Conservation (phyloP, 1,140 invertebrate species). For the Bursaphelenchus mucronatus region DNA sequence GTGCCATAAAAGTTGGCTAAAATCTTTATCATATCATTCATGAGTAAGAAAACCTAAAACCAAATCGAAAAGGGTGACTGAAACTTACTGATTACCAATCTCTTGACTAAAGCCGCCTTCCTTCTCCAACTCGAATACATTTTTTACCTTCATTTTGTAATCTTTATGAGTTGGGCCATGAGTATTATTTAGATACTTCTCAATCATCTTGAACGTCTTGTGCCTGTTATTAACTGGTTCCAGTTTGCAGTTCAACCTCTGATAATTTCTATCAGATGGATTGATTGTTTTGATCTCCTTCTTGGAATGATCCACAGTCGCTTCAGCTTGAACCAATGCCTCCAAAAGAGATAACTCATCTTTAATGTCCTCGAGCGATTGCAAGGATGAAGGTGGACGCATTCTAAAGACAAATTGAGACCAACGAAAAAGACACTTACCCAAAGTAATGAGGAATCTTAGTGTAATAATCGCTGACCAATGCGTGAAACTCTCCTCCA, state of each 20-base stretch:
- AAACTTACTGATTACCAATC: slow-evolving; percentile 82
- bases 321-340: slow-evolving; percentile 83
- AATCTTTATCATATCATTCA: too few relatives aligned
- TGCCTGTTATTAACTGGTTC: slow-evolving; percentile 69
- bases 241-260: slow-evolving; percentile 80
- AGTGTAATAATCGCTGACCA: slow-evolving; percentile 63
- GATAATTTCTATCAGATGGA: slow-evolving; percentile 79
- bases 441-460: slow-evolving; percentile 74
- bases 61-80: too few relatives aligned
- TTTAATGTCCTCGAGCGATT: slow-evolving; percentile 62
- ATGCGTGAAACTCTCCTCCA: too few relatives aligned
- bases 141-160: slow-evolving; percentile 72
- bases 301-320: slow-evolving; percentile 81
- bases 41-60: too few relatives aligned
- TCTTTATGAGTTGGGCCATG: slow-evolving; percentile 76
- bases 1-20: too few relatives aligned
- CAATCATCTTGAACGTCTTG: slow-evolving; percentile 67
- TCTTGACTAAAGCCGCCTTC: slow-evolving; percentile 75
- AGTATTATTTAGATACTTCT: slow-evolving; percentile 77
- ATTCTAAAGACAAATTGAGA: slow-evolving; percentile 56
- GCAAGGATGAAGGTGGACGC: slow-evolving; percentile 60
- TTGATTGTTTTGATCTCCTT: slow-evolving; percentile 42
- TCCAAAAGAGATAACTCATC: slow-evolving; percentile 85
- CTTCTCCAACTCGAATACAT: slow-evolving; percentile 74
- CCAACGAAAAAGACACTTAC: slow-evolving; percentile 3